Evolutionary conservation across 2,888 invertebrate genomes (phyloP).

Genomic region (Dicyrtomina minuta): DNA sequence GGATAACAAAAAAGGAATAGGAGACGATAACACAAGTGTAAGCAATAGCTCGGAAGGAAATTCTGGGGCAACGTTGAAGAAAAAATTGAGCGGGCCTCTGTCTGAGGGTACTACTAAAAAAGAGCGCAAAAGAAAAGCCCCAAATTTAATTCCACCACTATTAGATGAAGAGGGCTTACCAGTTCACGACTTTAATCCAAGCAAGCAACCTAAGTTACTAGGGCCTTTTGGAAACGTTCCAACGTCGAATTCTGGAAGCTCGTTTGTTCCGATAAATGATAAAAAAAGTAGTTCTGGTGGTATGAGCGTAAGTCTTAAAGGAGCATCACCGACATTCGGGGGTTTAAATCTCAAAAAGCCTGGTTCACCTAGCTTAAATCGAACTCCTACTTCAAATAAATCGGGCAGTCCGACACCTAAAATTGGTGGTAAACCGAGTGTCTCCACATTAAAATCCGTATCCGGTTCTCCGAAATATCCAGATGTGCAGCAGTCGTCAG

Average conservation of each 20-base stretch:
- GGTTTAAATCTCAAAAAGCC: slow-evolving; percentile 21
- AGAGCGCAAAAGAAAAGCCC: slow-evolving; percentile 33
- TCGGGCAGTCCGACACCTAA: slow-evolving; percentile 31
- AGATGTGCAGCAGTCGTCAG: neutral
- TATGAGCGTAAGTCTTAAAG: slow-evolving; percentile 22
- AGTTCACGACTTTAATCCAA: slow-evolving; percentile 13
- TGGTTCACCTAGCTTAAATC: slow-evolving; percentile 15
- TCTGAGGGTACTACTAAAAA: slow-evolving; percentile 11
- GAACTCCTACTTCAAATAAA: slow-evolving; percentile 11
- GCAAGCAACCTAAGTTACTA: slow-evolving; percentile 29
- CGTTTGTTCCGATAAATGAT: neutral
- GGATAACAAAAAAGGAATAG: neutral
- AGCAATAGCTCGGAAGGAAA: neutral
- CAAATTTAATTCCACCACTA: slow-evolving; percentile 15
- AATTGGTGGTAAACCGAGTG: slow-evolving; percentile 50
- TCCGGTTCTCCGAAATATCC: slow-evolving; percentile 38
- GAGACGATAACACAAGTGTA: slow-evolving; percentile 9
- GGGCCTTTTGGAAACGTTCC: slow-evolving; percentile 12
- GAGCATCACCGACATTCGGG: slow-evolving; percentile 9
- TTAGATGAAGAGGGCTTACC: slow-evolving; percentile 29
- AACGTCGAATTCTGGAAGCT: neutral
- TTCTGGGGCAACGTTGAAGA: no score
- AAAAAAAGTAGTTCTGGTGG: neutral
- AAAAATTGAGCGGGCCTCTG: no score
- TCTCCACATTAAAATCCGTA: slow-evolving; percentile 51